These are phyloP conservation scores for Limonius californicus DNA, from an alignment of 1,140 invertebrate genomes.

Conservation along the genomic window DNA sequence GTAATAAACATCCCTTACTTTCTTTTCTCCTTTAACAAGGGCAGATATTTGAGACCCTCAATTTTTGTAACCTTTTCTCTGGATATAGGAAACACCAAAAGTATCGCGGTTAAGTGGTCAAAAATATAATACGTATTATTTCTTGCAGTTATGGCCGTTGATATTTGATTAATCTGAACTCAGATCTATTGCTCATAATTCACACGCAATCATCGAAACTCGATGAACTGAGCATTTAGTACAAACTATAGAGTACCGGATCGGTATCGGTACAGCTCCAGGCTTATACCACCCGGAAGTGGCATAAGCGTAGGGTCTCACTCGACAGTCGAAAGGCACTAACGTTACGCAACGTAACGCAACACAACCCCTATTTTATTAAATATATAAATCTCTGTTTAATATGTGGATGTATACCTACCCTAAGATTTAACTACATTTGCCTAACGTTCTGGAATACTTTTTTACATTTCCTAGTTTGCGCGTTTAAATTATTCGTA, in stretches of 20 bases:
- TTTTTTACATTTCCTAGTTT: constrained; percentile 13
- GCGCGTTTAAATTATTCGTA: neutral
- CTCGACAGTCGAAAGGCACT: constrained; percentile 49
- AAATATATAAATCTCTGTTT: constrained; percentile 46
- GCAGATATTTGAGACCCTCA: too few relatives aligned
- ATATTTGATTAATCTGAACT: constrained; percentile 34
- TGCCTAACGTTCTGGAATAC: constrained; percentile 21
- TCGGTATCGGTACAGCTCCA: constrained; percentile 24
- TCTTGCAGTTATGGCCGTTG: constrained; percentile 32
- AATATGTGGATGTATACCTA: constrained; percentile 40
- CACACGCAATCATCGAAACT: neutral
- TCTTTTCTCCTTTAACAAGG: too few relatives aligned
- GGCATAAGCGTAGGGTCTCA: constrained; percentile 42
- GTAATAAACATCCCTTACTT: neutral
- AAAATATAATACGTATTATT: constrained; percentile 26
- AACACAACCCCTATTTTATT: constrained; percentile 48
- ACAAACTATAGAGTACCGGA: constrained; percentile 25
- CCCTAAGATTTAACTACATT: constrained; percentile 28
- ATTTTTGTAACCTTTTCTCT: too few relatives aligned
- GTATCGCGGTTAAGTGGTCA: constrained; percentile 4
- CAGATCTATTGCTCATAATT: constrained; percentile 32
- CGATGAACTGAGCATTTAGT: constrained; percentile 25
- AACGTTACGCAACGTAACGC: constrained; percentile 45
- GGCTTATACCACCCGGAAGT: constrained; percentile 21
- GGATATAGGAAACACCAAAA: neutral